Evolutionary conservation across 2,888 invertebrate species (phyloP).

Genomic region (Dynastes hyllus): DNA sequence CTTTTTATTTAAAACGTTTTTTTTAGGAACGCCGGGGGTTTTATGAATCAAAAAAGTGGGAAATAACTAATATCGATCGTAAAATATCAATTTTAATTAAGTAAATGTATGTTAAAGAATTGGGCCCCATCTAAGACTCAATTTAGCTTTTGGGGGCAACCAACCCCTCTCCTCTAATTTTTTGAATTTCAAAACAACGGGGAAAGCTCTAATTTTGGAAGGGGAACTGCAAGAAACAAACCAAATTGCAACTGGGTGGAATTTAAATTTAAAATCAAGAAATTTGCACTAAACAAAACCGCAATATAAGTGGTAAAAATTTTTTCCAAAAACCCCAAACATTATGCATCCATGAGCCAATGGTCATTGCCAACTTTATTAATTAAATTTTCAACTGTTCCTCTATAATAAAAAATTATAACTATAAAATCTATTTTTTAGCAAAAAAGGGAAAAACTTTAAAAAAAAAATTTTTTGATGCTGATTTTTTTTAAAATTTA

Average conservation of each 20-base stretch:
- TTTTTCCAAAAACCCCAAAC: conserved; percentile 31
- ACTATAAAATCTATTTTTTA: too few relatives aligned
- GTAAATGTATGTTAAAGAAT: conserved; percentile 31
- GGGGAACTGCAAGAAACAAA: conserved; percentile 45
- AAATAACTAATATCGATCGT: conserved; percentile 40
- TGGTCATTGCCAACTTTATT: conserved; percentile 6
- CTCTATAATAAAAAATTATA: too few relatives aligned
- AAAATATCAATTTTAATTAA: conserved; percentile 45
- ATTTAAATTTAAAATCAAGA: conserved; percentile 40
- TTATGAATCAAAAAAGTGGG: conserved; percentile 24
- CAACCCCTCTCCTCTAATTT: conserved; percentile 35
- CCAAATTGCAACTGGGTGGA: conserved; percentile 41
- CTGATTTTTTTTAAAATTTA: too few relatives aligned
- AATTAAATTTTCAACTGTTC: neutral
- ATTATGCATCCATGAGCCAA: neutral
- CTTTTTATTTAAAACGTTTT: conserved; percentile 19
- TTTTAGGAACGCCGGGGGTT: neutral
- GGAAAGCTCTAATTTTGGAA: conserved; percentile 16
- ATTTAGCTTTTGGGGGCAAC: conserved; percentile 33
- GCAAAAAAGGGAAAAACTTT: too few relatives aligned
- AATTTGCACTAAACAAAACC: conserved; percentile 38
- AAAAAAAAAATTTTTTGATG: too few relatives aligned
- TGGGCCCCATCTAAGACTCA: conserved; percentile 33
- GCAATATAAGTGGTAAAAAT: conserved; percentile 9
- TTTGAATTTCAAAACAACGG: conserved; percentile 39